phyloP scores from a whole-genome alignment of 2,888 invertebrate species.

The Plemyria rubiginata region DNA sequence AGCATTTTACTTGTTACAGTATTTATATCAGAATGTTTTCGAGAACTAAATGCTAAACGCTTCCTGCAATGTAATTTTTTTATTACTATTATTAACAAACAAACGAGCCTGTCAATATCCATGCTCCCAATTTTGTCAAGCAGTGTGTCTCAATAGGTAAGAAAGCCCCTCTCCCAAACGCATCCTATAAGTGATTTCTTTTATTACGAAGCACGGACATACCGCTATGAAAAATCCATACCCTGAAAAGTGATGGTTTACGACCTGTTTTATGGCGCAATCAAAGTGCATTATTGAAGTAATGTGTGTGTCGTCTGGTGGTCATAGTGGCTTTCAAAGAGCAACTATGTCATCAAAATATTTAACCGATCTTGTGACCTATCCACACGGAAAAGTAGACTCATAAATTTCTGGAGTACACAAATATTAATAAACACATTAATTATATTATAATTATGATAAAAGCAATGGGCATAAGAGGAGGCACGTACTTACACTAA shows the following conservation, averaged over 20 bases:
- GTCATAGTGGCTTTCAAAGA: conserved; percentile 37
- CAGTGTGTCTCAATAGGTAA: conserved; percentile 59
- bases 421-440: no score
- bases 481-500: no score
- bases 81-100: no score
- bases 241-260: conserved; percentile 77
- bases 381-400: no score
- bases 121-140: conserved; percentile 7
- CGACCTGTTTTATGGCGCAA: conserved; percentile 69
- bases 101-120: no score
- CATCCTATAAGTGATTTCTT: conserved; percentile 82
- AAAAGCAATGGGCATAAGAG: no score
- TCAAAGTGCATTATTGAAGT: conserved; percentile 74
- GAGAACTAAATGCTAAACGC: no score
- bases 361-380: background rate
- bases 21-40: no score
- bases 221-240: conserved; percentile 73
- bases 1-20: no score
- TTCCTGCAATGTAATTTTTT: no score
- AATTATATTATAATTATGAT: no score
- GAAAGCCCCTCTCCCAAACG: conserved; percentile 63
- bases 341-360: conserved; percentile 10
- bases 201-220: conserved; percentile 79
- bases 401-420: no score
- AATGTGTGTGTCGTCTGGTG: conserved; percentile 49